Base-by-base conservation (phyloP, 2,113 vertebrate genomes). In the Osmerus eperlanus region DNA sequence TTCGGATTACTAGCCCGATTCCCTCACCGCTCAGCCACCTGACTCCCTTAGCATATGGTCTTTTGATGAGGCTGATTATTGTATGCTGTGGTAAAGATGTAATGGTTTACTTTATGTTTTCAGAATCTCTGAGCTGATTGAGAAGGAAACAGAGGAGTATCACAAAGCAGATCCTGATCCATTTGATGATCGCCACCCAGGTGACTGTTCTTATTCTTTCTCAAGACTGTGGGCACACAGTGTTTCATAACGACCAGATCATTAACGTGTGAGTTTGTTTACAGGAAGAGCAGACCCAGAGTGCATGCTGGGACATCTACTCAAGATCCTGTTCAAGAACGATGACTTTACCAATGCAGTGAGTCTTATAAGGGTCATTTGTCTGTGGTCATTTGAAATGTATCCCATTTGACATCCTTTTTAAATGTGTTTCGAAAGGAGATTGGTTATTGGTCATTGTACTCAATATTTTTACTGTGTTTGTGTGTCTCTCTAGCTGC, bases 281-380 rank as follows among this genome's bases (percentile, higher is more conserved):
- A 13, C 84, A 99, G 97, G 95, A 74, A 94, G 96, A 19, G 96
- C 95, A 0, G 94, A 98, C 77, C 96, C 97, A 0, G 93, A 96
- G 75, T 96, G 96, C 75, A 95, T 95, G 95, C 92, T 99, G 82
- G 97, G 97, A 70, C 95, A 97, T 51, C 86, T 99, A 15, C 91
- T 99, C 83, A 96, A 96, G 88, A 96, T 95, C 82, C 90, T 99
- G 54, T 97, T 98, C 82, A 94, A 94, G 90, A 98, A 97, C 2
- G 96, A 97, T 65, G 96, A 98, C 85, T 98, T 99, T 86, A 98
- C 96, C 81, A 98, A 98, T 13, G 94, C 95, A 77, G 97, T 99
- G 92, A 87, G 92, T 25, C 18, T 59, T 59, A 21, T 18, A 2
- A 59, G 56, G 16, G 21, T 56, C 18, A 7, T 32, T 28, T 28